Evolutionary conservation across 2,888 invertebrate species (phyloP), one percentile per base, ranked within the genome.

Genomic region (Papilio elwesi): DNA sequence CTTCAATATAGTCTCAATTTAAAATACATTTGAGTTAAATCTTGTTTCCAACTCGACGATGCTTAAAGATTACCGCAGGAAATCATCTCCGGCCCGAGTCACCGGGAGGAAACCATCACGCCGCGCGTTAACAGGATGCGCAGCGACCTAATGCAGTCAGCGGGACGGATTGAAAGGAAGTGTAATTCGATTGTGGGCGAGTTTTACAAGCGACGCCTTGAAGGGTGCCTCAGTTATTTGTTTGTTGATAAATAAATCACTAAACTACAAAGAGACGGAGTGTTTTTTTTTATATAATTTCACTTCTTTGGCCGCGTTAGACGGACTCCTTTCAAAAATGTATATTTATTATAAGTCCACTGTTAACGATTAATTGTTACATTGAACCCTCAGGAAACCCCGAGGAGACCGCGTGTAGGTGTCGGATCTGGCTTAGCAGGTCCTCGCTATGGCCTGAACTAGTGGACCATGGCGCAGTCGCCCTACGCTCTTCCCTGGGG

Each of bases 401-500:
- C 3, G 38, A 48, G 4, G 43, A 12, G 11, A 36, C n/a, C 6
- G 16, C 12, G 26, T 26, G 4, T 5, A 7, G 11, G 4, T 5
- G 1, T 36, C 4, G 36, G 13, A 36, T 12, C 26, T 0, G 36
- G 36, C 36, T 2, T 57, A 36, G 57, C 36, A 9, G 16, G 6
- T 13, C 9, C 43, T 8, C 59, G 72, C 48, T 48, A 72, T 72
- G 72, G 36, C 68, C 63, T 72, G 72, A 72, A 12, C 53, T 26
- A 6, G 10, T 1, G 78, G 69, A 78, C 70, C 69, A 90, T 90
- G 90, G 76, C 87, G 74, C 88, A 88, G 81, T 84, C 85, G 73
- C 84, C 86, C 43, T 90, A 88, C 85, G 78, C 85, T 74, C 78
- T 87, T 52, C 84, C 88, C 78, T 91, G 91, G 90, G 87, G 87